Evolutionary conservation across 2,113 vertebrate species (phyloP).

Genomic region (Cyanistes caeruleus): DNA sequence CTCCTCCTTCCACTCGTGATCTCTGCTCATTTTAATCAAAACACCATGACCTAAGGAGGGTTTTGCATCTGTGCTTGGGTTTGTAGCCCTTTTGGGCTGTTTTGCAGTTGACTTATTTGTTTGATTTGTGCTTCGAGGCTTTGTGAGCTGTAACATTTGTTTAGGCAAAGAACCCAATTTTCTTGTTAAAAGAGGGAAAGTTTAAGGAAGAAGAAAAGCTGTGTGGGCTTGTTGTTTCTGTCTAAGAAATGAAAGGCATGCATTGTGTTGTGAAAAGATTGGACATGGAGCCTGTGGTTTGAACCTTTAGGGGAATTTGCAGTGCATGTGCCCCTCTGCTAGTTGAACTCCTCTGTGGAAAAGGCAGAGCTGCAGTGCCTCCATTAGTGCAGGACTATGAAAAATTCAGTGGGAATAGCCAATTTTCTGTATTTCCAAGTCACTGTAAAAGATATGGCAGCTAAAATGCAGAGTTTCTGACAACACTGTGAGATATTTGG

Average conservation of each 20-base stretch:
- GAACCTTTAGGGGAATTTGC: not conserved
- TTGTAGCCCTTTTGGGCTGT: not conserved
- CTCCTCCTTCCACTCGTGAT: not conserved
- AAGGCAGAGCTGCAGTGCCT: not conserved
- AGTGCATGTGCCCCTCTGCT: not conserved
- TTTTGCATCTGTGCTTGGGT: not conserved
- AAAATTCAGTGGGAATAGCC: not conserved
- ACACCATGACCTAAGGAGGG: not conserved
- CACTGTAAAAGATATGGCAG: not conserved
- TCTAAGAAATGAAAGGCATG: not conserved
- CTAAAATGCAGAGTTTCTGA: not conserved
- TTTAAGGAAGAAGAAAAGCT: not conserved
- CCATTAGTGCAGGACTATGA: not conserved
- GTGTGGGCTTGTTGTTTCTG: not conserved
- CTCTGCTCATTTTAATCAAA: not conserved
- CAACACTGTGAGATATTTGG: not conserved
- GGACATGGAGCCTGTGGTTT: rapidly evolving
- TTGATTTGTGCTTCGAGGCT: conserved; percentile 20
- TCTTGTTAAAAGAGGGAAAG: not conserved
- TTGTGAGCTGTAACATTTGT: not conserved
- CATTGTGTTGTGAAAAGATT: not conserved
- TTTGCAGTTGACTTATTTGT: not conserved
- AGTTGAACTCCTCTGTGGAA: not conserved
- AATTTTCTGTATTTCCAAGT: not conserved
- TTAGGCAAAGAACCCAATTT: conserved; percentile 31